Evolutionary conservation across 2,888 invertebrate species (phyloP).

Genomic region (Drosophila recens): DNA sequence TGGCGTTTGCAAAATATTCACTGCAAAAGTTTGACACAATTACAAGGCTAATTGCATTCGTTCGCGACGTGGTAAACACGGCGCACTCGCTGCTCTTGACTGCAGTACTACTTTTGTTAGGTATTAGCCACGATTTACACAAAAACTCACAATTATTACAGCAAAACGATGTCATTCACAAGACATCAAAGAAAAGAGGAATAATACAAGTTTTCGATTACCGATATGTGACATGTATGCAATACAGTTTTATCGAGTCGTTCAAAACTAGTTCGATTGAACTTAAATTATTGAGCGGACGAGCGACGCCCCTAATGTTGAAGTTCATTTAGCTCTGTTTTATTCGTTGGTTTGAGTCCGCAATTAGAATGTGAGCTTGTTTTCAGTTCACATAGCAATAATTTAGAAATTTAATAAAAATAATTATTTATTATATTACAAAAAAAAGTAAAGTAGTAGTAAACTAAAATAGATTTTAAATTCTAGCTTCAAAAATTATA

Average conservation of each 20-base stretch:
- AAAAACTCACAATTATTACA: conserved; percentile 77
- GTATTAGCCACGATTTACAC: conserved; percentile 14
- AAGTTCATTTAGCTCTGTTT: no score
- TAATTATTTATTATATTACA: no score
- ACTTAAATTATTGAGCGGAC: no score
- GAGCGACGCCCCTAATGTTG: no score
- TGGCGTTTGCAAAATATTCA: conserved; percentile 72
- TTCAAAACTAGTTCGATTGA: no score
- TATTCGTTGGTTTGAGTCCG: no score
- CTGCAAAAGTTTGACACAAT: conserved; percentile 12
- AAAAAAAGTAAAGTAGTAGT: no score
- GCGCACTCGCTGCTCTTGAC: not conserved
- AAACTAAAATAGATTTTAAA: no score
- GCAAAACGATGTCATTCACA: conserved; percentile 69
- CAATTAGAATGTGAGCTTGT: no score
- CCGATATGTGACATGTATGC: conserved; percentile 33
- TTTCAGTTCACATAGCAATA: no score
- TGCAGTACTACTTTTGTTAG: not conserved
- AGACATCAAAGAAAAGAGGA: conserved; percentile 72
- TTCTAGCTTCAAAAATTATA: no score
- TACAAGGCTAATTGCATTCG: not conserved
- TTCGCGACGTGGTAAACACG: not conserved
- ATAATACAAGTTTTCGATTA: conserved; percentile 33
- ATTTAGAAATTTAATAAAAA: no score
- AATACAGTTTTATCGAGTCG: conserved; percentile 2